Base-by-base conservation (phyloP, 2,113 vertebrate species). In the Aphyosemion australe region DNA sequence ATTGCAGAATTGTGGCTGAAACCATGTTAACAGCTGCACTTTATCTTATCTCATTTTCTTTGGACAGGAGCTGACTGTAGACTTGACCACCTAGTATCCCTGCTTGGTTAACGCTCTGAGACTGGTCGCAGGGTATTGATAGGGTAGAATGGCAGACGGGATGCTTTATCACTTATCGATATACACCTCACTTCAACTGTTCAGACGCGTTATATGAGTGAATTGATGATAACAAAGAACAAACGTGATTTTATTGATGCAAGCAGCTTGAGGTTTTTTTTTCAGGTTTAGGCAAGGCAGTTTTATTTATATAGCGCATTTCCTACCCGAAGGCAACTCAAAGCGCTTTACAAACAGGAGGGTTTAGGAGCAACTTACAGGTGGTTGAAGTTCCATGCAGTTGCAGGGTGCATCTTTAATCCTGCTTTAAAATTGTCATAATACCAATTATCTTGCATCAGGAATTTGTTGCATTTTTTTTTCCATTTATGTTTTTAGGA, bases 81-180 rank as follows among this genome's bases (percentile, higher is more conserved):
- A 41, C 26, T 26, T 26, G 26, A 26, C 26, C 26, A 26, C 66
- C 77, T 71, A 76, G 84, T 83, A 78, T 84, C 67, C 65, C 59
- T 53, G 72, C 65, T 61, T 71, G 74, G 62, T 74, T 74, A 65
- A 73, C 66, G 58, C 54, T 55, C 13, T 78, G 83, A 92, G 90
- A 13, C 32, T n/a, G 11, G 15, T 37, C 12, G 31, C 26, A 48
- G 31, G n/a, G 3, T 9, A 61, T 12, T 57, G 66, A 48, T 41
- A 19, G 10, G 20, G 49, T 49, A 31, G 16, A 26, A 48, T 20
- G 56, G 43, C 45, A 6, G 3, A 45, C 21, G 42, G 31, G 26
- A 46, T 9, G 6, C 7, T 4, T 37, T 12, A 63, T 74, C 19
- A 0, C 56, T 26, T 34, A 45, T 50, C 46, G 31, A 57, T 63